A percentile compares a stretch with the other conserved stretches of the same genome.
These are phyloP conservation scores for Mycetomoellerius zeteki DNA, from an alignment of 1,140 invertebrate species.

Conservation along the genomic window DNA sequence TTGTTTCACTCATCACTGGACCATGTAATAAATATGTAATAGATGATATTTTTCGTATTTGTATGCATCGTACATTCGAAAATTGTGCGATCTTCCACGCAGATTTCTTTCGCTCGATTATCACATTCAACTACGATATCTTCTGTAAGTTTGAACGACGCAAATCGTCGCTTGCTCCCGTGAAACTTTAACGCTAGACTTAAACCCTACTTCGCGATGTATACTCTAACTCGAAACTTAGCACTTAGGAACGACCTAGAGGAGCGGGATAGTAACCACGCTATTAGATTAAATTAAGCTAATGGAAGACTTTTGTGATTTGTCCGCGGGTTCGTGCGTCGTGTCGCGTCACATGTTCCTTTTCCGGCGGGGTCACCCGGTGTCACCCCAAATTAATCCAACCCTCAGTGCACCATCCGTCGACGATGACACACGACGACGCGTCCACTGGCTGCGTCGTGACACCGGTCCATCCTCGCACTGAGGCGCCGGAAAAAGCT, in stretches of 20 bases:
- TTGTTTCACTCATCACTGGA: not conserved
- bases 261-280: constrained; percentile 45
- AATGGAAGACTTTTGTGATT: constrained; percentile 86
- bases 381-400: constrained; percentile 38
- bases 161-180: constrained; percentile 30
- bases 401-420: constrained; percentile 42
- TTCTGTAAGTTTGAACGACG: not conserved
- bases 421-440: constrained; percentile 73
- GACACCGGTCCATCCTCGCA: constrained; percentile 83
- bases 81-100: not conserved
- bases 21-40: not conserved
- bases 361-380: not conserved
- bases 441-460: constrained; percentile 75
- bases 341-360: constrained; percentile 70
- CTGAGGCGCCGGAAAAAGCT: constrained; percentile 73
- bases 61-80: not conserved
- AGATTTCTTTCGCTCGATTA: not conserved
- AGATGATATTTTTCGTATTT: constrained; percentile 11
- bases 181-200: constrained; percentile 45
- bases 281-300: constrained; percentile 59
- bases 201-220: constrained; percentile 29
- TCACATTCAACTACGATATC: constrained; percentile 26
- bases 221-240: constrained; percentile 58
- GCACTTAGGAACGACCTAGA: constrained; percentile 59
- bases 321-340: constrained; percentile 65